Evolutionary conservation across 35 echinoderm and acorn worm species (phyloP).

Genomic region (Patiria miniata): DNA sequence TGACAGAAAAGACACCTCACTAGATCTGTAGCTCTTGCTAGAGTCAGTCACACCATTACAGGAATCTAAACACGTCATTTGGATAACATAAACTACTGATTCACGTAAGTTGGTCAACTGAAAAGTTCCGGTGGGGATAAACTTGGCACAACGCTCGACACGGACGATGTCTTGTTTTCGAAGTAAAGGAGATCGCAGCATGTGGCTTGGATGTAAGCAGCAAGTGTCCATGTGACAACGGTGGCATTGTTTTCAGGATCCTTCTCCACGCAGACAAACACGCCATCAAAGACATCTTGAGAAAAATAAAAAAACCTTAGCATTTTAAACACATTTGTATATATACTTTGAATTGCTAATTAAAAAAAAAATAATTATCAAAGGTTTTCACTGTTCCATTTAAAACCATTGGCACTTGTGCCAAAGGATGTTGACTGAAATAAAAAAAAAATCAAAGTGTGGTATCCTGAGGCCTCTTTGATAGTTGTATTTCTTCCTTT

Average conservation of each 20-base stretch:
- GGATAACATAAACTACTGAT: not conserved
- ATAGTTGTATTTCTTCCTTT: too few species aligned
- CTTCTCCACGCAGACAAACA: conserved; percentile 18
- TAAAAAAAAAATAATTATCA: not conserved
- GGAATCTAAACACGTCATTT: not conserved
- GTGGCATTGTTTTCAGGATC: not conserved
- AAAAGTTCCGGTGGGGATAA: conserved; percentile 4
- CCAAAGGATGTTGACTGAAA: not conserved
- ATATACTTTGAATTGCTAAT: not conserved
- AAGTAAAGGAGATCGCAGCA: not conserved
- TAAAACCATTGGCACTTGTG: not conserved
- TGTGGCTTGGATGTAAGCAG: not conserved
- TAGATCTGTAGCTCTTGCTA: not conserved
- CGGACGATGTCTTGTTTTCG: not conserved
- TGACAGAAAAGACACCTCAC: conserved; percentile 4
- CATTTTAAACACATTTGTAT: not conserved
- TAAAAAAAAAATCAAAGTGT: not conserved
- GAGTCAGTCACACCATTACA: not conserved
- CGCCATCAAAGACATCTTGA: not conserved
- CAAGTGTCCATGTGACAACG: not conserved
- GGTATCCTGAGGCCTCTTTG: not conserved
- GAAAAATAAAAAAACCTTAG: not conserved
- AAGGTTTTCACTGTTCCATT: not conserved
- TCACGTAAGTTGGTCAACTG: not conserved
- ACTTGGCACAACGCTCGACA: not conserved